Base-by-base conservation (phyloP, 2,888 invertebrate genomes). In the Hirtodrosophila histrioides region DNA sequence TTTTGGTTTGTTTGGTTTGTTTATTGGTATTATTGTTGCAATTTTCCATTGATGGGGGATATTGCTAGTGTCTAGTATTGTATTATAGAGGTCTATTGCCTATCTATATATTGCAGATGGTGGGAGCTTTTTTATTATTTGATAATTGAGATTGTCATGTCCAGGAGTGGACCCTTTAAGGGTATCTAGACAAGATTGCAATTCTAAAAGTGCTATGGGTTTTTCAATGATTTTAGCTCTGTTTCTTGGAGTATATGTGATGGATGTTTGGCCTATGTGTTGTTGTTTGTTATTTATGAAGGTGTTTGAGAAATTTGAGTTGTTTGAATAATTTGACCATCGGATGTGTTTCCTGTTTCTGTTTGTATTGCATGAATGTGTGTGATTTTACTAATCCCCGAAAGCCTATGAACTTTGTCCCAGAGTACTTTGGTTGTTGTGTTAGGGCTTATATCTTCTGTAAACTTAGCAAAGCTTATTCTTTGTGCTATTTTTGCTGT, bases 1-100 rank as follows among this genome's bases (percentile, higher is more conserved):
- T 56, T 48, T 58, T 50, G 50, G 39, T 37, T 50, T 58, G 12
- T 50, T 50, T 23, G 50, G 50, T 39, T 49, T 58, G 51, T 39
- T 37, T 24, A 51, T 51, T 5, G 39, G 50, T 17, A 45, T 49
- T 37, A 33, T 40, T 33, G 45, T 31, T 37, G 58, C 58, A 17
- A 39, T 45, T 58, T 58, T 56, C 17, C 45, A 55, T 49, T 49
- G 27, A 9, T 49, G 27, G 48, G 37, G 37, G 23, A 29, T 31
- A 49, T 27, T 27, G 27, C 27, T 9, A 6, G 35, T 10, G 35
- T 35, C n/a, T 35, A 27, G 27, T 27, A 5, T 27, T 27, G 27
- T 27, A 27, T 27, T 27, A 27, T 27, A 27, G 27, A 27, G 27
- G 27, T 27, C 27, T 27, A 27, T 27, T 27, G 27, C n/a, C n/a